Conservation (phyloP, 2,113 vertebrate genomes). For the Gambusia affinis region DNA sequence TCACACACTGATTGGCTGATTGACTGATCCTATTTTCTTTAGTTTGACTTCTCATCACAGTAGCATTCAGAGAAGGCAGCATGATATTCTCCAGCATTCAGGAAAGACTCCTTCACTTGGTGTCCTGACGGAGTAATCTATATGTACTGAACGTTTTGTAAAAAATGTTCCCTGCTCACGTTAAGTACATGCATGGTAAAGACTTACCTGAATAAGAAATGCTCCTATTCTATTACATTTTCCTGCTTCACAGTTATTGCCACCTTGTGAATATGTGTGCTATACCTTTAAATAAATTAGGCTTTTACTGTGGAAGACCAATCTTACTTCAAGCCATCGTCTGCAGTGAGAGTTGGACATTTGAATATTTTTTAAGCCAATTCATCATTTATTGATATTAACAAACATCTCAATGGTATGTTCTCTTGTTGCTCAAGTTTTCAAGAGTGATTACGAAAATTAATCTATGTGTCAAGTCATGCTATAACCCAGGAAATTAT, state of each 20-base stretch:
- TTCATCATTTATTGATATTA: too few relatives aligned
- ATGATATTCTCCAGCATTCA: not conserved
- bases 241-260: not conserved
- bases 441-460: too few relatives aligned
- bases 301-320: too few relatives aligned
- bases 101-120: not conserved
- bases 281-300: too few relatives aligned
- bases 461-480: too few relatives aligned
- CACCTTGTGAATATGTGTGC: not conserved
- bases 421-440: too few relatives aligned
- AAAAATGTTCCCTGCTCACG: not conserved
- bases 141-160: not conserved
- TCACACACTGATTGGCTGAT: constrained; percentile 7
- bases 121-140: not conserved
- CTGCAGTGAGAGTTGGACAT: too few relatives aligned
- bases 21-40: constrained; percentile 5
- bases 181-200: not conserved
- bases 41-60: constrained; percentile 1
- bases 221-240: not conserved
- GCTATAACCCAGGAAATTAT: too few relatives aligned
- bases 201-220: not conserved
- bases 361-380: too few relatives aligned
- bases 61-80: constrained; percentile 1
- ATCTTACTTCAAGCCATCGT: too few relatives aligned
- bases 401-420: too few relatives aligned